Conservation (phyloP, 1,140 invertebrate species). For the Hestina assimilis region DNA sequence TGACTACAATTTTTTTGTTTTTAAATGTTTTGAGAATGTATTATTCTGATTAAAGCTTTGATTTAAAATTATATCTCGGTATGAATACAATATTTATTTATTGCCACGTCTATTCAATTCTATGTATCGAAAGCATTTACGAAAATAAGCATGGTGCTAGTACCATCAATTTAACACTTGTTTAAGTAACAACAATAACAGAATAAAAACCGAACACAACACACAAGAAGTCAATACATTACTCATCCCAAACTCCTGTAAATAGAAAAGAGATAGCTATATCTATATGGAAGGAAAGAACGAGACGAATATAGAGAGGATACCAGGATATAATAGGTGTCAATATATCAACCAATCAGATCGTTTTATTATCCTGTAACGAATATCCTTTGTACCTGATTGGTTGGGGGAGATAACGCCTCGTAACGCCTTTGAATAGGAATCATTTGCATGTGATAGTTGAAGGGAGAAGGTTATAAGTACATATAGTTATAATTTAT, state of each 20-base stretch:
- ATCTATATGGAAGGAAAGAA: conserved; percentile 23
- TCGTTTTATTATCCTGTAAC: conserved; percentile 55
- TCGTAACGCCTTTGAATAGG: conserved; percentile 54
- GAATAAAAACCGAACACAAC: too few species aligned
- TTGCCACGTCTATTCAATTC: too few species aligned
- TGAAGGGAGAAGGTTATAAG: conserved; percentile 46
- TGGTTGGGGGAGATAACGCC: conserved; percentile 67
- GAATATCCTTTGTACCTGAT: conserved; percentile 55
- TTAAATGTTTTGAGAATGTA: too few species aligned
- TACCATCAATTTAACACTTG: too few species aligned
- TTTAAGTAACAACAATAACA: too few species aligned
- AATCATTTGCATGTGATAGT: conserved; percentile 41
- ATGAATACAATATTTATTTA: too few species aligned
- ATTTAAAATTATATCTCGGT: too few species aligned
- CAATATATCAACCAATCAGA: conserved; percentile 48
- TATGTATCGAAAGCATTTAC: too few species aligned
- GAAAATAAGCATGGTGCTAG: too few species aligned
- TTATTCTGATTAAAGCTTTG: too few species aligned
- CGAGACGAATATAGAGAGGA: conserved; percentile 44
- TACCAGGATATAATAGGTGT: conserved; percentile 51
- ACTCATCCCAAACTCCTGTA: not conserved
- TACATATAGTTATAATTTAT: not conserved
- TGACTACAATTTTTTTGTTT: too few species aligned
- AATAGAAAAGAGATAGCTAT: conserved; percentile 5
- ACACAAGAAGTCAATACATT: conserved; percentile 7